Conservation (phyloP, 2,888 invertebrate species). For the Ligdia adustata region DNA sequence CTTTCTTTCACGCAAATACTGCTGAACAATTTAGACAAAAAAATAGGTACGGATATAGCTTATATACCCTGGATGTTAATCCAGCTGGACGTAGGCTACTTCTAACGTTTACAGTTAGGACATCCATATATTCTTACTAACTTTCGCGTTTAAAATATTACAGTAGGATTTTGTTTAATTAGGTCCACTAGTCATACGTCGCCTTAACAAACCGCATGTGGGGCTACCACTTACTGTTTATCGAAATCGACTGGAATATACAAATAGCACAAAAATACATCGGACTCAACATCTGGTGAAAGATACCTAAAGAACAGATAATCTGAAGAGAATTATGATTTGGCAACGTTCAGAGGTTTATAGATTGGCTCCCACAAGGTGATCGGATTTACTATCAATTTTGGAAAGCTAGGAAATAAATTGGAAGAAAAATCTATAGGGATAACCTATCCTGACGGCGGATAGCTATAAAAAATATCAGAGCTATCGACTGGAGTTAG, state of each 20-base stretch:
- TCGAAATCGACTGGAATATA: constrained; percentile 69
- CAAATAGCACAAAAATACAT: constrained; percentile 64
- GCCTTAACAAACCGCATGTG: constrained; percentile 51
- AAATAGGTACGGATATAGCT: too few species aligned
- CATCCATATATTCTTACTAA: too few species aligned
- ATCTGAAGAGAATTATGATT: constrained; percentile 12
- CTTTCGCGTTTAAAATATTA: background rate
- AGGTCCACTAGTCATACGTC: constrained; percentile 37
- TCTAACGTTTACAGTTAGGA: too few species aligned
- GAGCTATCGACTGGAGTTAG: too few species aligned
- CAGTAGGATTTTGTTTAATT: background rate
- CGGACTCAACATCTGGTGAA: background rate
- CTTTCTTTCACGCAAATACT: too few species aligned
- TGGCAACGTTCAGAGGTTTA: constrained; percentile 4
- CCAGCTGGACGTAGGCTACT: too few species aligned
- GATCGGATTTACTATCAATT: background rate
- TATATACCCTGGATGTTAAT: too few species aligned
- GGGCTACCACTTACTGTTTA: constrained; percentile 61
- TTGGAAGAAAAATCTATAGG: too few species aligned
- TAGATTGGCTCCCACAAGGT: background rate
- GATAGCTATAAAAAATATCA: too few species aligned
- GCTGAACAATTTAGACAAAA: too few species aligned
- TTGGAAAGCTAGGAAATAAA: background rate
- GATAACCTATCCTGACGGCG: too few species aligned
- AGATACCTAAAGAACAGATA: background rate